These are phyloP conservation scores for Lophura swinhoii DNA, from an alignment of 2,797 vertebrate species.

Conservation along the genomic window DNA sequence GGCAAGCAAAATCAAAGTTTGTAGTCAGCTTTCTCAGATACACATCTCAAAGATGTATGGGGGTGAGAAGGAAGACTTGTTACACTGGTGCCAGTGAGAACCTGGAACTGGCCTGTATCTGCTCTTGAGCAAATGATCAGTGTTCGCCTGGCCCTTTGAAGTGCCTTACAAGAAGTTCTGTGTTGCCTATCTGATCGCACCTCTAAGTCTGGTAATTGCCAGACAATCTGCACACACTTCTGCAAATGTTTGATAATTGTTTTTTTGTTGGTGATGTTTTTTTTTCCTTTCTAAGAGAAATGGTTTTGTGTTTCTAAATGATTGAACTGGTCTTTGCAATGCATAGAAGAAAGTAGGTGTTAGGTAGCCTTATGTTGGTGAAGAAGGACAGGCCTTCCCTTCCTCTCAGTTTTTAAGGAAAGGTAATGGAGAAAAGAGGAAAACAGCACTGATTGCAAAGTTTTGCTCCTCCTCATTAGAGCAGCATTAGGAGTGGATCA, in stretches of 20 bases:
- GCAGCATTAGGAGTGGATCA: not conserved
- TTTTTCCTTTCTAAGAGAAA: not conserved
- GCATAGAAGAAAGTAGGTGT: not conserved
- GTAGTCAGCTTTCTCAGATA: slow-evolving; percentile 15
- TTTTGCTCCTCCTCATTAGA: not conserved
- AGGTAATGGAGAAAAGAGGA: not conserved
- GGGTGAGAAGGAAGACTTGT: not conserved
- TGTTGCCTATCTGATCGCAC: slow-evolving; percentile 39
- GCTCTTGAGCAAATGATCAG: slow-evolving; percentile 51
- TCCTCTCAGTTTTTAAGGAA: not conserved
- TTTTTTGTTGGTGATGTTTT: too few species aligned
- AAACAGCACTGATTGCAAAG: not conserved
- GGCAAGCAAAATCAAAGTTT: slow-evolving; percentile 39
- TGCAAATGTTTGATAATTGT: not conserved
- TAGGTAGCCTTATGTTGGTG: not conserved
- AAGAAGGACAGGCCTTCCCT: not conserved
- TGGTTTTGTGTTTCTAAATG: not conserved
- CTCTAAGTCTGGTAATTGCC: slow-evolving; percentile 32
- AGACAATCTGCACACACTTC: not conserved
- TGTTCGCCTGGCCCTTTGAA: slow-evolving; percentile 43
- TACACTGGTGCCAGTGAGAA: not conserved
- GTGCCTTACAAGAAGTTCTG: slow-evolving; percentile 21
- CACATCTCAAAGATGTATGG: not conserved
- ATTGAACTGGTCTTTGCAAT: not conserved
- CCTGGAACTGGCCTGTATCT: slow-evolving; percentile 35